Base-by-base conservation (phyloP, 2,888 invertebrate genomes). In the Nomada fabriciana region DNA sequence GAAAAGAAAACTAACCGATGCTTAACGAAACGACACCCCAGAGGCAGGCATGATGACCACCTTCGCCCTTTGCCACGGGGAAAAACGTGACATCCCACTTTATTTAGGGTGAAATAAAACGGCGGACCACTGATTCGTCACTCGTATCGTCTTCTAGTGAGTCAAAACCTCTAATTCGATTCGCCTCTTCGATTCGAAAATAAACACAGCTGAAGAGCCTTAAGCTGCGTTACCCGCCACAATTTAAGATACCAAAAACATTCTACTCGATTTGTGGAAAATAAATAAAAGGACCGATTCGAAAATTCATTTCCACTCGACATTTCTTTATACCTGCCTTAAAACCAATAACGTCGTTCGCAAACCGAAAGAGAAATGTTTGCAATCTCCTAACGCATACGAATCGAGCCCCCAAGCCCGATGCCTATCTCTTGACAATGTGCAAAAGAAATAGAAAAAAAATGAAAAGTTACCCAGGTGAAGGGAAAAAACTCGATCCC, bases 61-160 rank as follows among this genome's bases (percentile, higher is more conserved):
- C 65, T 67, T 52, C 47, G 61, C 36, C 60, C 61, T 43, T 67
- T 42, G n/a, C 4, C 23, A 36, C n/a, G 29, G 55, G 42, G 11
- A 65, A 52, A 42, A 69, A 20, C n/a, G 65, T 9, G 55, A 47
- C 60, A 18, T 42, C 11, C 42, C 5, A 5, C n/a, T 63, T 57
- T 81, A 81, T 81, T 81, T 42, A 25, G 36, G 42, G 70, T 53
- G 23, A 25, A 29, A 47, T 13, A 13, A 15, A 13, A 13, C 42
- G 36, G 42, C 20, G 23, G 23, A 15, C 52, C 20, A 20, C 23
- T 10, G 57, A 80, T 80, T 80, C 76, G 80, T 80, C 80, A 36
- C n/a, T 59, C 43, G 80, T 42, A 57, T 80, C 43, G 59, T 11
- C 36, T 50, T 59, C 53, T 20, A 60, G 53, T 67, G 82, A 68